Evolutionary conservation across 2,797 vertebrate species (phyloP), one percentile per base, ranked within the genome.

Genomic region (Sphaeramia orbicularis): DNA sequence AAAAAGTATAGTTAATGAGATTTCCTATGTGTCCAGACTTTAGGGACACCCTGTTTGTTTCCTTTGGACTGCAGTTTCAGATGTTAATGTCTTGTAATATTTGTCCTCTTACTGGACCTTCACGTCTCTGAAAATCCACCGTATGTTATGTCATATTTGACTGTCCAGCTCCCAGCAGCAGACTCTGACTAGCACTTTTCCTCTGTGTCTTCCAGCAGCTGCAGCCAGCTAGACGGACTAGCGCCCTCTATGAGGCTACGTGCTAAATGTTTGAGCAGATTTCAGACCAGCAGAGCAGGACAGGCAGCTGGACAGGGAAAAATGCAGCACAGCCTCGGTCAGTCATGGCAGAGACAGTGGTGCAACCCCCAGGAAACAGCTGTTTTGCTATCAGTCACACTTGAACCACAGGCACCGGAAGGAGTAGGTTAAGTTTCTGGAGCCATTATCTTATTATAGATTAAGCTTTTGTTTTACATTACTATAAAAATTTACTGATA

Each of bases 321-420:
- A 85, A 73, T 76, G 83, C 73, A 70, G 79, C 65, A 54, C 15
- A 41, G 71, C 70, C 74, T 71, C 49, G 59, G 32, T 69, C 73
- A 54, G 54, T 65, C 54, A 21, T 19, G 53, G 49, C 54, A 48
- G 37, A 67, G 59, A 63, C 78, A 83, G 81, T 9, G 81, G 81
- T 74, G 71, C 75, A 71, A 61, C 69, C 65, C 74, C 81, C 81
- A 79, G 77, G 84, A 90, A 90, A 91, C 86, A 91, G 90, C 89
- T 89, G 86, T 59, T 82, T 44, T 35, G 78, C 80, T 69, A 86
- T 90, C 80, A 86, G 74, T 87, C 86, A 85, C 74, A 68, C 74
- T 72, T 45, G 58, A 24, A 64, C 53, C 64, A 68, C 72, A 38
- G 48, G 49, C 66, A 70, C 3, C 4, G 38, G 18, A 58, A 18